Evolutionary conservation across 2,113 vertebrate species (phyloP).

Genomic region (Plecturocebus donacophilus): DNA sequence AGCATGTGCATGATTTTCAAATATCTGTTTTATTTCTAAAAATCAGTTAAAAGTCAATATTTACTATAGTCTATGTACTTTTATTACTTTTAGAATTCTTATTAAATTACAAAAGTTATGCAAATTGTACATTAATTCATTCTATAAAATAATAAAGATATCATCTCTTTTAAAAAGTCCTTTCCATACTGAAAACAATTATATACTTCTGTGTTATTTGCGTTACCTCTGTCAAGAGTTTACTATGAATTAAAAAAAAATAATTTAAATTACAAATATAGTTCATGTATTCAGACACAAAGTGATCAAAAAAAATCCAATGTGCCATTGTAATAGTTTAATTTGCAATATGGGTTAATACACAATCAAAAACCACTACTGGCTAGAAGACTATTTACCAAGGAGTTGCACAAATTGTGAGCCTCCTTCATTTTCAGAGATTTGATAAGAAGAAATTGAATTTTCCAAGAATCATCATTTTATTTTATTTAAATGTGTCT

Average conservation of each 20-base stretch:
- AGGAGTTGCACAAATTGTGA: constrained; percentile 42
- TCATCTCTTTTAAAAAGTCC: constrained; percentile 5
- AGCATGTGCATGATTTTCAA: constrained; percentile 5
- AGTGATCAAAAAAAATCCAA: background rate
- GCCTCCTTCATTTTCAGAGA: constrained; percentile 45
- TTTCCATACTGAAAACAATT: constrained; percentile 52
- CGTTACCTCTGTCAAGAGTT: constrained; percentile 42
- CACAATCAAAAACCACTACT: background rate
- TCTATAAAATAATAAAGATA: constrained; percentile 37
- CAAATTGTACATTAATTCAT: constrained; percentile 26
- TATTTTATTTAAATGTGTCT: constrained; percentile 42
- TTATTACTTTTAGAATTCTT: constrained; percentile 25
- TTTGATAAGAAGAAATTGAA: constrained; percentile 57
- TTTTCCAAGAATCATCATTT: constrained; percentile 54
- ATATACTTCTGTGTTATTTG: constrained; percentile 21
- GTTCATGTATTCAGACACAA: background rate
- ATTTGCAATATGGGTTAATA: constrained; percentile 61
- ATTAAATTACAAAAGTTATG: constrained; percentile 21
- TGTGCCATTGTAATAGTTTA: background rate
- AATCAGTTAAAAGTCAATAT: constrained; percentile 7
- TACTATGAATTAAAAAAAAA: constrained; percentile 49
- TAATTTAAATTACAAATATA: constrained; percentile 67
- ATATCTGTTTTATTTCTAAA: constrained; percentile 42
- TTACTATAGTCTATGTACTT: background rate
- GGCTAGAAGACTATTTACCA: constrained; percentile 1